Evolutionary conservation across 1,140 invertebrate species (phyloP).

Genomic region (Batillaria attramentaria): DNA sequence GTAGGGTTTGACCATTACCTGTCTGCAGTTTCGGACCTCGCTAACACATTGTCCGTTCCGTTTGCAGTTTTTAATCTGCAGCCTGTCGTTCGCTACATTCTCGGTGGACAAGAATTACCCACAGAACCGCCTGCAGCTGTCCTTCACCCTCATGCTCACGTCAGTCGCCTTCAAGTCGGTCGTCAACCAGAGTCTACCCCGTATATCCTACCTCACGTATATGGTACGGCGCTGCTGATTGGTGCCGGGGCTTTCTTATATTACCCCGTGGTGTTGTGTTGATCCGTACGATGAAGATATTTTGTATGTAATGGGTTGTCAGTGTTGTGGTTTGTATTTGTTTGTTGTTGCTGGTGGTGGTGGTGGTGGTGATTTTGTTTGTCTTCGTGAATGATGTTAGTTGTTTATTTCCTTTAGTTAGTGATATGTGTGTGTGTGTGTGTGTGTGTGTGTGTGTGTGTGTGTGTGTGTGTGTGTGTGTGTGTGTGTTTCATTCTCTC

Average conservation of each 20-base stretch:
- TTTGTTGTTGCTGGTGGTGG: no score
- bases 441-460: background rate
- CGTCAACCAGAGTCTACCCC: conserved; percentile 69
- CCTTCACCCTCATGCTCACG: conserved; percentile 64
- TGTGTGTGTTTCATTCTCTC: background rate
- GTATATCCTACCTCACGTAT: conserved; percentile 71
- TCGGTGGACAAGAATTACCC: conserved; percentile 66
- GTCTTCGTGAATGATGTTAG: no score
- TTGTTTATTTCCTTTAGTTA: no score
- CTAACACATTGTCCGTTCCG: background rate
- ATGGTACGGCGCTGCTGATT: conserved; percentile 59
- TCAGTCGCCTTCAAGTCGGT: conserved; percentile 71
- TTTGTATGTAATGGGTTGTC: background rate
- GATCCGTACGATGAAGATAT: background rate
- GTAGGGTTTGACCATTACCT: background rate
- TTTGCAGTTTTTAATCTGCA: conserved; percentile 67
- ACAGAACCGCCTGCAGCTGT: conserved; percentile 69
- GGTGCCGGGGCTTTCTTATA: background rate
- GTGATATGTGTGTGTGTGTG: background rate
- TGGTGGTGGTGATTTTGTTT: no score
- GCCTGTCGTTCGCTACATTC: conserved; percentile 71
- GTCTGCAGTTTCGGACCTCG: background rate
- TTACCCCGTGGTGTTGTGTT: background rate
- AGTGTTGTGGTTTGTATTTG: no score
- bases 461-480: conserved; percentile 23